These are phyloP conservation scores for Atta texana DNA, from an alignment of 1,140 invertebrate genomes.

Conservation along the genomic window DNA sequence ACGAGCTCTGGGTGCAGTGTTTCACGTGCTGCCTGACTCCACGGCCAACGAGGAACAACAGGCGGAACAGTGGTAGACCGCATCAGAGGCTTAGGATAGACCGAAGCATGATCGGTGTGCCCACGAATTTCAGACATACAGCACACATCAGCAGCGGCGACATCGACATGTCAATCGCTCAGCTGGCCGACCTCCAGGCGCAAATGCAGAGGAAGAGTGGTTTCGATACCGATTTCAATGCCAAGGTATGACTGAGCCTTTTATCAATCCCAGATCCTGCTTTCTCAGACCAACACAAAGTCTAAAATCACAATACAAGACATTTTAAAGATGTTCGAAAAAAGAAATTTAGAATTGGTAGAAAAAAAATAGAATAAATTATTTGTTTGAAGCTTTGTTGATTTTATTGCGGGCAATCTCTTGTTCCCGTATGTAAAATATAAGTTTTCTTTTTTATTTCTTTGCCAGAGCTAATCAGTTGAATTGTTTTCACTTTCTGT, in stretches of 20 bases:
- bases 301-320: no score
- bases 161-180: constrained; percentile 90
- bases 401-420: no score
- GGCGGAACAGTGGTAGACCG: constrained; percentile 88
- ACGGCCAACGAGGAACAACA: constrained; percentile 87
- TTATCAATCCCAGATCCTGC: background rate
- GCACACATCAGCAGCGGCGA: constrained; percentile 96
- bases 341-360: no score
- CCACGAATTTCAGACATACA: constrained; percentile 97
- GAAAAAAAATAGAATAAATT: no score
- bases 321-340: no score
- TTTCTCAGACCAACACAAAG: background rate
- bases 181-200: constrained; percentile 92
- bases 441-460: background rate
- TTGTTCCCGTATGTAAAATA: background rate
- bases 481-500: background rate
- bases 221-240: constrained; percentile 90
- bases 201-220: constrained; percentile 96
- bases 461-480: background rate
- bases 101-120: constrained; percentile 96
- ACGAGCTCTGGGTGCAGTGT: constrained; percentile 94
- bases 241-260: constrained; percentile 84
- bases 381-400: no score
- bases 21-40: constrained; percentile 94
- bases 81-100: constrained; percentile 92